These are phyloP conservation scores for Atlantisia rogersi DNA, from an alignment of 2,113 vertebrate species.

Conservation along the genomic window DNA sequence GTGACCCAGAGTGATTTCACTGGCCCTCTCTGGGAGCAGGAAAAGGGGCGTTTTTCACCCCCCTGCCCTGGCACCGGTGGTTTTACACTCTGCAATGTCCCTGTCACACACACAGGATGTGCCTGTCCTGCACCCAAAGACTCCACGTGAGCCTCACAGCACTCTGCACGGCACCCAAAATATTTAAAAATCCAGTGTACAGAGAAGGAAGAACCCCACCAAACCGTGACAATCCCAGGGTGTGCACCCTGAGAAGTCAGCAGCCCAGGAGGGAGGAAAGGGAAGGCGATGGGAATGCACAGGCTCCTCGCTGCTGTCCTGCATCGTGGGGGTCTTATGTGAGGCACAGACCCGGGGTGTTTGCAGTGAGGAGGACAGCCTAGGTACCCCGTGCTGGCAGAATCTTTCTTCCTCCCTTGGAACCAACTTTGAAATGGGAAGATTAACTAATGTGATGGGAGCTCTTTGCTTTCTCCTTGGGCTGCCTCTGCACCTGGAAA, in stretches of 20 bases:
- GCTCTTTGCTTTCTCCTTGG: background rate
- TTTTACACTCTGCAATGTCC: rapidly evolving
- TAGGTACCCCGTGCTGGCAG: background rate
- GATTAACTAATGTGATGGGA: background rate
- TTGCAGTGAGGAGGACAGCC: background rate
- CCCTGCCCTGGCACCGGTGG: rapidly evolving
- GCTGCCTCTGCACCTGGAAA: constrained; percentile 3
- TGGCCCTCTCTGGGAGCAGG: rapidly evolving
- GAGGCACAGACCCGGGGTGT: background rate
- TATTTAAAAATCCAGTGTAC: background rate
- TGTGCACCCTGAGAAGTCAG: background rate
- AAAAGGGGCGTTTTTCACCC: background rate
- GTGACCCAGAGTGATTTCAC: background rate
- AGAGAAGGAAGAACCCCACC: background rate
- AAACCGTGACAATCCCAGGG: background rate
- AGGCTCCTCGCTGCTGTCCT: background rate
- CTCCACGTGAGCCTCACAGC: rapidly evolving
- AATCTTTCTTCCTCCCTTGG: background rate
- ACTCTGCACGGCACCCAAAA: background rate
- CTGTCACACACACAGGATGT: background rate
- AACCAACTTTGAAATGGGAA: constrained; percentile 2
- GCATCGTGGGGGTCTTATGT: too few relatives aligned
- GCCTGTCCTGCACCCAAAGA: background rate
- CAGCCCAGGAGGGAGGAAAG: background rate
- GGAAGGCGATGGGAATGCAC: background rate